phyloP scores from a whole-genome alignment of 2,113 vertebrate genomes.

The Dasyurus viverrinus region DNA sequence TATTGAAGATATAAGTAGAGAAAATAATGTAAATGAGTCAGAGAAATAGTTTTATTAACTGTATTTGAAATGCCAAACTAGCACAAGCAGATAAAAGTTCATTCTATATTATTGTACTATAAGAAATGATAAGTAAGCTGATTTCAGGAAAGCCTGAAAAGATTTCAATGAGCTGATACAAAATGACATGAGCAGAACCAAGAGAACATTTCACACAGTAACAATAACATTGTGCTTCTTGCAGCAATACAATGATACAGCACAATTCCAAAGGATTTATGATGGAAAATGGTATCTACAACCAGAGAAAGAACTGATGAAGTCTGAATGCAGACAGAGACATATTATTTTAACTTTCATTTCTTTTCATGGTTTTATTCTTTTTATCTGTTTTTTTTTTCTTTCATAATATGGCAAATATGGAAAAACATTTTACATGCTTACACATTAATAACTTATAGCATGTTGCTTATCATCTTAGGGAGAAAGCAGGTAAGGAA shows the following conservation, averaged over 20 bases:
- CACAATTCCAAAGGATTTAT: not conserved
- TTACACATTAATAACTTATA: not conserved
- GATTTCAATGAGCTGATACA: not conserved
- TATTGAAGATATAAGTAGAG: not conserved
- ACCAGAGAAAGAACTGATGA: not conserved
- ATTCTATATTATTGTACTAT: not conserved
- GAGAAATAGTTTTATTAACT: slow-evolving; percentile 24
- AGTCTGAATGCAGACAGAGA: not conserved
- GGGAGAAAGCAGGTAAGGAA: not conserved
- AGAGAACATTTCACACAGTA: not conserved
- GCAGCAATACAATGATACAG: not conserved
- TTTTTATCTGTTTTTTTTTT: not conserved
- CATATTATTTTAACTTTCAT: not conserved
- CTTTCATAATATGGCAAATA: not conserved
- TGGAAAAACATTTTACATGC: too few relatives aligned
- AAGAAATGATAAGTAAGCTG: not conserved
- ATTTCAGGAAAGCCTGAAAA: not conserved
- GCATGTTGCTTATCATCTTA: not conserved
- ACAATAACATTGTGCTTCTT: not conserved
- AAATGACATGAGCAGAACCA: not conserved
- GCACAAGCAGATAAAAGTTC: not conserved
- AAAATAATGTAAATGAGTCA: not conserved
- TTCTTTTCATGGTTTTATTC: not conserved
- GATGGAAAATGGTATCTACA: not conserved
- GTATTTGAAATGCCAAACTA: slow-evolving; percentile 37